A percentile compares a stretch with the other conserved stretches of the same genome.
These are phyloP conservation scores for Cottus gobio DNA, from an alignment of 2,113 vertebrate species.

Conservation along the genomic window DNA sequence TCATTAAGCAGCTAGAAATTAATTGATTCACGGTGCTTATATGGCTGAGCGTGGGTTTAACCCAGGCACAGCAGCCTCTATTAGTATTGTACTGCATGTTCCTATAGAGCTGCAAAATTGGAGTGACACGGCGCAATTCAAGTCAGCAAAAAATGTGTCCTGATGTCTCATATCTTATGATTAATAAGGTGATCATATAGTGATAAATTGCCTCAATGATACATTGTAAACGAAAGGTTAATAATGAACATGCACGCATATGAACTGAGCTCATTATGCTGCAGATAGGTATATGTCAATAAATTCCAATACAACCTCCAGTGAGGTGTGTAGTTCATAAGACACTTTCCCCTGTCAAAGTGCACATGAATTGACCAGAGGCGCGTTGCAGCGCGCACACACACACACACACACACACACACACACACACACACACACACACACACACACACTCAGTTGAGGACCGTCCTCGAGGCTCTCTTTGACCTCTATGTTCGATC, in stretches of 20 bases:
- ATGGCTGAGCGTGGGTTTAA: slow-evolving; percentile 77
- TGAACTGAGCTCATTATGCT: slow-evolving; percentile 53
- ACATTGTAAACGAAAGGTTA: slow-evolving; percentile 68
- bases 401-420: not conserved
- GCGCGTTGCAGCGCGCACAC: slow-evolving; percentile 11
- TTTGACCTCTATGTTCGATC: slow-evolving; percentile 80
- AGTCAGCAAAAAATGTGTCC: slow-evolving; percentile 69
- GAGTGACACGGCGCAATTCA: slow-evolving; percentile 46
- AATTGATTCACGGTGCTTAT: slow-evolving; percentile 83
- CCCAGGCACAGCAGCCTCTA: slow-evolving; percentile 70
- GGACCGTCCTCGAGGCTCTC: slow-evolving; percentile 68
- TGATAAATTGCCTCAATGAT: slow-evolving; percentile 64
- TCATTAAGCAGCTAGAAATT: slow-evolving; percentile 85
- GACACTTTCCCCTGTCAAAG: slow-evolving; percentile 32
- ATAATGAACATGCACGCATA: slow-evolving; percentile 52
- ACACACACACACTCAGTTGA: slow-evolving; percentile 31
- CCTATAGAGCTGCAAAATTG: slow-evolving; percentile 48
- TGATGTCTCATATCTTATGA: slow-evolving; percentile 53
- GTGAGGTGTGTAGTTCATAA: slow-evolving; percentile 39
- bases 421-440: slow-evolving; percentile 3
- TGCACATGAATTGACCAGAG: slow-evolving; percentile 48
- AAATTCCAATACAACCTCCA: slow-evolving; percentile 36
- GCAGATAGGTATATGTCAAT: slow-evolving; percentile 46
- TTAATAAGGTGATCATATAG: slow-evolving; percentile 57
- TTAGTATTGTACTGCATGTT: slow-evolving; percentile 71